A percentile compares a stretch with the other conserved stretches of the same genome.
Evolutionary conservation across 2,888 invertebrate species (phyloP).

Genomic region (Choristoneura rosaceana): DNA sequence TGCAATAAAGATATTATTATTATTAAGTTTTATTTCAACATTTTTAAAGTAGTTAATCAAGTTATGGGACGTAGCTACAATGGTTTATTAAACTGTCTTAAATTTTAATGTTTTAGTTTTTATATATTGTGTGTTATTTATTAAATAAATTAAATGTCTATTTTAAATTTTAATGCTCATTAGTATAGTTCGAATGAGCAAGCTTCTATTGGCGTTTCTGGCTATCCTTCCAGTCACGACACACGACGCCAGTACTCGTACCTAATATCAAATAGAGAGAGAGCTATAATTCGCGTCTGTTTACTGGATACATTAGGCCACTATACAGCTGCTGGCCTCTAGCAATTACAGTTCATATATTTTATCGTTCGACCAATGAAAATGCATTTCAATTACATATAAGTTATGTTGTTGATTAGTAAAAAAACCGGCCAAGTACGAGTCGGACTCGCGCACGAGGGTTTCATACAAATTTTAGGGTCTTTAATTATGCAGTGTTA

Average conservation of each 20-base stretch:
- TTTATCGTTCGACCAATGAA: neutral
- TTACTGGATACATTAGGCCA: conserved; percentile 14
- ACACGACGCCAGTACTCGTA: conserved; percentile 63
- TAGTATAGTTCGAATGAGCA: neutral
- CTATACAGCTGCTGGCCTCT: neutral
- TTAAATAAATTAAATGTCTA: too few relatives aligned
- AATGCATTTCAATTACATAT: neutral
- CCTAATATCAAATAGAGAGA: conserved; percentile 63
- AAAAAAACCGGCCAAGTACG: too few relatives aligned
- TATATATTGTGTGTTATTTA: too few relatives aligned
- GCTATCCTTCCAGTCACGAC: conserved; percentile 73
- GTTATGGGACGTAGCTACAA: too few relatives aligned
- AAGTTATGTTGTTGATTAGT: neutral
- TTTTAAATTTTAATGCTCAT: neutral
- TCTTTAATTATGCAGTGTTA: too few relatives aligned
- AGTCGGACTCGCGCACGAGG: too few relatives aligned
- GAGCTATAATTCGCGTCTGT: conserved; percentile 52
- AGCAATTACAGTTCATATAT: neutral
- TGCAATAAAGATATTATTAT: too few relatives aligned
- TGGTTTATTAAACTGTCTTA: neutral
- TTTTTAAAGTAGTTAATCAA: too few relatives aligned
- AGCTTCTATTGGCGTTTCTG: conserved; percentile 63
- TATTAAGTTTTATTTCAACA: too few relatives aligned
- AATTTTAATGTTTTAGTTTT: neutral
- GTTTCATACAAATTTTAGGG: too few relatives aligned